These are phyloP conservation scores for Trididemnum clinides DNA, from an alignment of 23 tunicate species.

Conservation along the genomic window DNA sequence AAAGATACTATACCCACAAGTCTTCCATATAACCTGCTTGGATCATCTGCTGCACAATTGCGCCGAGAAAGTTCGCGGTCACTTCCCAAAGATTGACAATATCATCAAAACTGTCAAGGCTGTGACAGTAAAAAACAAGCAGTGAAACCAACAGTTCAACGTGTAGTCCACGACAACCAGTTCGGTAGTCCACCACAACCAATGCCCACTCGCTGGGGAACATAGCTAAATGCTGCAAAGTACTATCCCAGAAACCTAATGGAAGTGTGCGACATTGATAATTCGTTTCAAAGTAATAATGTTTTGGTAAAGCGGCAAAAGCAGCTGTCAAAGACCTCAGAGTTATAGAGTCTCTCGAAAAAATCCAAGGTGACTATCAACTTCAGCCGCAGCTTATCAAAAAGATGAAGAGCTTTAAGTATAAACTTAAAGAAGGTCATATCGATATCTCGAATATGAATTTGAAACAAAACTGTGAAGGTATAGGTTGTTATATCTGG, in stretches of 20 bases:
- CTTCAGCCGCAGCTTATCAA: not conserved
- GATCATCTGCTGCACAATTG: not conserved
- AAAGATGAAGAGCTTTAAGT: too few species aligned
- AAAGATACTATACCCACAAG: not conserved
- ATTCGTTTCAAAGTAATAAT: too few species aligned
- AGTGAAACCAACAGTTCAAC: not conserved
- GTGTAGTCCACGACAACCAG: not conserved
- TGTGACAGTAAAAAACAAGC: too few species aligned
- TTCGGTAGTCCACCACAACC: not conserved
- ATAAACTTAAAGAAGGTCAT: too few species aligned
- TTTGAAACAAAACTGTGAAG: not conserved
- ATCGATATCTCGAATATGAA: not conserved
- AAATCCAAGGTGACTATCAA: not conserved
- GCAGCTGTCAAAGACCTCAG: not conserved
- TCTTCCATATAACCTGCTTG: not conserved
- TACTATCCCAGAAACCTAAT: not conserved
- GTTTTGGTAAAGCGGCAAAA: not conserved
- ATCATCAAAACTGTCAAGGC: not conserved
- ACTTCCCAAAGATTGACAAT: too few species aligned
- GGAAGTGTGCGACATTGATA: not conserved
- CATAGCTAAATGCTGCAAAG: too few species aligned
- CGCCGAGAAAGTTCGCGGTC: not conserved
- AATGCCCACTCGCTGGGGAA: too few species aligned
- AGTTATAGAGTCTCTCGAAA: not conserved
- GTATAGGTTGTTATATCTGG: not conserved